Evolutionary conservation across 2,888 invertebrate genomes (phyloP).

Genomic region (Gasteruption jaculator): DNA sequence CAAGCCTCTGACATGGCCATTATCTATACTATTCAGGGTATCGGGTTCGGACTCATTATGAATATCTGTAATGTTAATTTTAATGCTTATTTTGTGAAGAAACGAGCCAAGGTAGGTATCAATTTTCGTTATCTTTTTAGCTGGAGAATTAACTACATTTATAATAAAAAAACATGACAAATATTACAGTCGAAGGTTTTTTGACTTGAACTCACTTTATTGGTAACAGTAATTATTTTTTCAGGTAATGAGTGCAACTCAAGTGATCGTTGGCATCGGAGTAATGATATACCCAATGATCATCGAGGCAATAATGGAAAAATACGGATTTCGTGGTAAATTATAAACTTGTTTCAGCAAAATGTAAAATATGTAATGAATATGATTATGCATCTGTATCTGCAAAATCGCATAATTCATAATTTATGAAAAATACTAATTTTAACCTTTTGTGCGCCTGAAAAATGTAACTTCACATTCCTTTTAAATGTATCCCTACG

Average conservation of each 20-base stretch:
- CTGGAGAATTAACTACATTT: too few species aligned
- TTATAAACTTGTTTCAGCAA: too few species aligned
- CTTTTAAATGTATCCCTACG: too few species aligned
- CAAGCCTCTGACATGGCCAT: constrained; percentile 62
- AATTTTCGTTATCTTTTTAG: too few species aligned
- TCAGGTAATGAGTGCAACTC: constrained; percentile 70
- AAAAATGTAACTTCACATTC: too few species aligned
- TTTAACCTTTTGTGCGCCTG: too few species aligned
- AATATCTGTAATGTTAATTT: constrained; percentile 71
- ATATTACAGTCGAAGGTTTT: background rate
- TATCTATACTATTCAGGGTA: constrained; percentile 59
- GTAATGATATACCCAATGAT: constrained; percentile 66
- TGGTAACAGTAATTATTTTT: constrained; percentile 16
- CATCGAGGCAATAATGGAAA: constrained; percentile 59
- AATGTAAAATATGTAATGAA: too few species aligned
- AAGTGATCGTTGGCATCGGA: constrained; percentile 65
- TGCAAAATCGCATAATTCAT: too few species aligned
- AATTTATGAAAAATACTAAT: too few species aligned
- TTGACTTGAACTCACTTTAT: too few species aligned
- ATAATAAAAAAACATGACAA: too few species aligned
- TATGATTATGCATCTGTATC: too few species aligned
- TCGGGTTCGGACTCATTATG: constrained; percentile 70
- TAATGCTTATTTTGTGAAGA: constrained; percentile 69
- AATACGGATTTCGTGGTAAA: constrained; percentile 66
- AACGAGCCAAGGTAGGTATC: constrained; percentile 57